phyloP scores from a whole-genome alignment of 2,797 vertebrate species.

The Betta splendens region DNA sequence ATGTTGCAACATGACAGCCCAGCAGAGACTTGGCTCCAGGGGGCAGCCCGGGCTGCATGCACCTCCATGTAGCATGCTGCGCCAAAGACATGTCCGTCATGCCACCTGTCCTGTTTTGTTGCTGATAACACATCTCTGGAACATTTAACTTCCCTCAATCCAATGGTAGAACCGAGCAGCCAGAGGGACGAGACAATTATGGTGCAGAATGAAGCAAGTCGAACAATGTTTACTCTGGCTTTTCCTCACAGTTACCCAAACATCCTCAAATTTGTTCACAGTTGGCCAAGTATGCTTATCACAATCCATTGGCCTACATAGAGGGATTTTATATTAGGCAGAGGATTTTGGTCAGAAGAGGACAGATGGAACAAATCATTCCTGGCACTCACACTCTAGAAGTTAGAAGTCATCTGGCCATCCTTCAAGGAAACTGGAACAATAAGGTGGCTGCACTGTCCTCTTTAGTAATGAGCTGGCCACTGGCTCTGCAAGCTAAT shows the following conservation, averaged over 20 bases:
- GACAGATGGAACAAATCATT: constrained; percentile 72
- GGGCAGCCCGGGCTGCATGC: constrained; percentile 17
- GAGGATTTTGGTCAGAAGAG: constrained; percentile 61
- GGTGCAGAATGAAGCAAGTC: constrained; percentile 24
- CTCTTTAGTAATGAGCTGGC: constrained; percentile 35
- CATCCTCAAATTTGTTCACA: constrained; percentile 57
- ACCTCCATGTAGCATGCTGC: constrained; percentile 27
- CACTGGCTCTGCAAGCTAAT: constrained; percentile 20
- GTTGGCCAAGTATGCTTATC: constrained; percentile 58
- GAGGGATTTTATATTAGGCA: constrained; percentile 55
- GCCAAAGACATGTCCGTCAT: constrained; percentile 16
- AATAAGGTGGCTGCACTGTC: constrained; percentile 20
- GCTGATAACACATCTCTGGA: constrained; percentile 23
- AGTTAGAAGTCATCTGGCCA: constrained; percentile 45
- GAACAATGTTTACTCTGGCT: constrained; percentile 55
- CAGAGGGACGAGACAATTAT: constrained; percentile 46
- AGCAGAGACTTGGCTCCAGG: constrained; percentile 40
- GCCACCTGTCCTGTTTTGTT: constrained; percentile 37
- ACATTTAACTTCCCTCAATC: constrained; percentile 21
- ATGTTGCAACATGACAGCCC: constrained; percentile 34
- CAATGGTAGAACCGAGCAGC: constrained; percentile 18
- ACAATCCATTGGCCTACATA: constrained; percentile 61
- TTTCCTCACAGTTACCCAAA: constrained; percentile 42
- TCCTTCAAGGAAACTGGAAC: constrained; percentile 55
- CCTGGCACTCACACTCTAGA: constrained; percentile 46